A percentile compares a stretch with the other conserved stretches of the same genome.
These are phyloP conservation scores for Bellardia bayeri DNA, from an alignment of 2,888 invertebrate genomes.

Conservation along the genomic window DNA sequence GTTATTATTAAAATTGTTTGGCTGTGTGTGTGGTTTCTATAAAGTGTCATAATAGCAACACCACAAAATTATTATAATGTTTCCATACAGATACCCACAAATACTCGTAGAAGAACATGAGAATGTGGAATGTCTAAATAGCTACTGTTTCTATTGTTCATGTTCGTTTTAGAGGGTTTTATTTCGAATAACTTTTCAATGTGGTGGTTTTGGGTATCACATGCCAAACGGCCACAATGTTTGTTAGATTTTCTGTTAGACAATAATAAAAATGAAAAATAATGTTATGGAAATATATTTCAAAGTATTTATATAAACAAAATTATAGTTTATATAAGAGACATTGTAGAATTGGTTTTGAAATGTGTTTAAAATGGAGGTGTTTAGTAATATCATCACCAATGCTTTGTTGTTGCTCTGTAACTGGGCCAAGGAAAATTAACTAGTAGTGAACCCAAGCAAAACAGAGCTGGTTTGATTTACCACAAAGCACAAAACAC, in stretches of 20 bases:
- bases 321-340: too few relatives aligned
- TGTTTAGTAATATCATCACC: too few relatives aligned
- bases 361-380: too few relatives aligned
- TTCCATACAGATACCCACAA: background rate
- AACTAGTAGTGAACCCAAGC: too few relatives aligned
- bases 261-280: background rate
- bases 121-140: background rate
- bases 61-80: slow-evolving; percentile 38
- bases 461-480: too few relatives aligned
- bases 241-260: background rate
- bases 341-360: too few relatives aligned
- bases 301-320: too few relatives aligned
- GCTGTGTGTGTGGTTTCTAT: background rate
- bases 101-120: slow-evolving; percentile 4
- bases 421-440: too few relatives aligned
- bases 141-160: background rate
- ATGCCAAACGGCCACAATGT: slow-evolving; percentile 32
- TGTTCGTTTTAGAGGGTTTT: background rate
- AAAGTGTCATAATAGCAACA: slow-evolving; percentile 40
- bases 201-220: background rate
- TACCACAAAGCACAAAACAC: too few relatives aligned
- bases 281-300: background rate
- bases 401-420: too few relatives aligned
- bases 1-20: background rate
- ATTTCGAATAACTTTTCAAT: background rate